These are phyloP conservation scores for Caenorhabditis plicata DNA, from an alignment of 2,888 invertebrate genomes.

Conservation along the genomic window DNA sequence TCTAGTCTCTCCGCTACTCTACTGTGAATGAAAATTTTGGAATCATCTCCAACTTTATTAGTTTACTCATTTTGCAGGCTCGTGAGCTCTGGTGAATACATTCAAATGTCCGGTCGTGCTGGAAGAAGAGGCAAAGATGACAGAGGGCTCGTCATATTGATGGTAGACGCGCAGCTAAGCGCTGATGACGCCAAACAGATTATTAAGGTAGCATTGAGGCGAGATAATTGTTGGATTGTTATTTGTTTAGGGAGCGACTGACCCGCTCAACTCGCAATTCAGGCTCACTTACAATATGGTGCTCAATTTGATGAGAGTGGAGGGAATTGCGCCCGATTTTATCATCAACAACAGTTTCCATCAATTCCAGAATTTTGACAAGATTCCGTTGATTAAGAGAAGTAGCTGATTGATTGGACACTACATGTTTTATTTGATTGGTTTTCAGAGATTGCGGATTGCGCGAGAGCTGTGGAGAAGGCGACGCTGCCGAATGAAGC, in stretches of 20 bases:
- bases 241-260: constrained; percentile 81
- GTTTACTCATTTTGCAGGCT: too few species aligned
- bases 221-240: neutral
- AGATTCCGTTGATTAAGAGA: constrained; percentile 84
- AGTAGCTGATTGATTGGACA: constrained; percentile 71
- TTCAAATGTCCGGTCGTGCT: constrained; percentile 98
- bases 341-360: constrained; percentile 97
- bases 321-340: constrained; percentile 98
- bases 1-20: too few species aligned
- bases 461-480: constrained; percentile 1
- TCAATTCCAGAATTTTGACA: constrained; percentile 96
- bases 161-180: constrained; percentile 92
- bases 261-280: constrained; percentile 97
- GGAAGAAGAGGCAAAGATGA: constrained; percentile 88
- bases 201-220: constrained; percentile 67
- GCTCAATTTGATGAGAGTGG: constrained; percentile 82
- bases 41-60: too few species aligned
- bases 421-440: neutral
- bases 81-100: constrained; percentile 85
- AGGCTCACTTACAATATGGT: constrained; percentile 99
- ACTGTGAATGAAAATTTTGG: too few species aligned
- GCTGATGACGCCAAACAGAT: constrained; percentile 71
- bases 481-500: constrained; percentile 20
- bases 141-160: constrained; percentile 91
- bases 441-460: constrained; percentile 8